Percentiles rank a stretch among this genome's conserved stretches.
These are phyloP conservation scores for Martes martes DNA, from an alignment of 2,113 vertebrate species.

Conservation along the genomic window DNA sequence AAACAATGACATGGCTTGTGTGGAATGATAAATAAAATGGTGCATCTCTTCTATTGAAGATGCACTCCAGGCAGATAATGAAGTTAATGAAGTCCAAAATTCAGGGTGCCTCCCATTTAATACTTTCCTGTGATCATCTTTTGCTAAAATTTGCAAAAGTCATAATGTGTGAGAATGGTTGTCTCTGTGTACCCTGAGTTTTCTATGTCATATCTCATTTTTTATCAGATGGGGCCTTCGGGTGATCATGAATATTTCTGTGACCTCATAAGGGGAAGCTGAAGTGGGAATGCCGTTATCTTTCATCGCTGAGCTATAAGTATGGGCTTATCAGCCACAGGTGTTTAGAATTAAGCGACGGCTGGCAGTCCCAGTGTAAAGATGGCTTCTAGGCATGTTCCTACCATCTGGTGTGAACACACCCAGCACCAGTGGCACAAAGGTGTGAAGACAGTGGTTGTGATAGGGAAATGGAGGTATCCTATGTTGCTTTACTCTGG, in stretches of 20 bases:
- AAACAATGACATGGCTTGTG: neutral
- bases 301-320: neutral
- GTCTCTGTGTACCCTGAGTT: neutral
- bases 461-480: neutral
- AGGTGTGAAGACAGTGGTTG: neutral
- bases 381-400: neutral
- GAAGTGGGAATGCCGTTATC: neutral
- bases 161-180: accelerated
- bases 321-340: neutral
- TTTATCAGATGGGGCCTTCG: neutral
- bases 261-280: neutral
- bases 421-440: neutral
- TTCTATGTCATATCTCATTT: neutral
- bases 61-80: neutral
- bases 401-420: neutral
- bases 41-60: neutral
- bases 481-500: neutral
- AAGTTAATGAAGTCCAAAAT: neutral
- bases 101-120: neutral
- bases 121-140: neutral
- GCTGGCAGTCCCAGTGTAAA: neutral
- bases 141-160: neutral
- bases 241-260: neutral
- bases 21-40: neutral
- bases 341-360: neutral